Evolutionary conservation across 64 coral and sea anemone genomes (phyloP).

Genomic region (Hydrozoanthus tunicans): DNA sequence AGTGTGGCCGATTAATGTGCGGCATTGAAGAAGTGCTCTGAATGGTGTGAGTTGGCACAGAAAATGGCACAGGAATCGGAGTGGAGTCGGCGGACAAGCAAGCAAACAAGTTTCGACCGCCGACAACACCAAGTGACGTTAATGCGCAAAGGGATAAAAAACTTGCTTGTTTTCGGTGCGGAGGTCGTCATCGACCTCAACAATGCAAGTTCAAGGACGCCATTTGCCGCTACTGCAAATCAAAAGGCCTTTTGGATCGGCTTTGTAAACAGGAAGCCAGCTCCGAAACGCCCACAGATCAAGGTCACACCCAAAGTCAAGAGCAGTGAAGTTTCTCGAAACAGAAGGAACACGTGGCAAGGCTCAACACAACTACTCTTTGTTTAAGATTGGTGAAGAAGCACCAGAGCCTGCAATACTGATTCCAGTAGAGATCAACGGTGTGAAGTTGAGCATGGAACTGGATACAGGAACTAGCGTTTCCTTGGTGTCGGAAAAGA

Average conservation of each 20-base stretch:
- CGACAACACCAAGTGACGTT: not conserved
- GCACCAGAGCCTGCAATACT: conserved; percentile 12
- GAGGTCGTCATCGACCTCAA: not conserved
- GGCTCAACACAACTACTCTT: not conserved
- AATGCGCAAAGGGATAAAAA: not conserved
- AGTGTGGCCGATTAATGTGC: not conserved
- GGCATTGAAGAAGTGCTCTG: not conserved
- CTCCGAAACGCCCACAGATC: not conserved
- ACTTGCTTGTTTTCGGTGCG: conserved; percentile 8
- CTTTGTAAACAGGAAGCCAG: not conserved
- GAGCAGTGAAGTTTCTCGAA: not conserved
- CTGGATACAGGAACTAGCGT: not conserved
- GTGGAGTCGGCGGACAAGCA: conserved; percentile 3
- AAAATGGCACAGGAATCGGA: not conserved
- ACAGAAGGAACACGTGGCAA: not conserved
- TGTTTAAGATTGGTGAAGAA: conserved; percentile 12
- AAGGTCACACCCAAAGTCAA: not conserved
- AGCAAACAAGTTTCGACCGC: conserved; percentile 8
- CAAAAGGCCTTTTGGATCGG: not conserved
- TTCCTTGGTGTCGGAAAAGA: not conserved
- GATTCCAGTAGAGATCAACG: not conserved
- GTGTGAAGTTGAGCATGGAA: not conserved
- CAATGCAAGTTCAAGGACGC: conserved; percentile 2
- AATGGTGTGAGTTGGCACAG: not conserved
- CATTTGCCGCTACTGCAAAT: conserved; percentile 5